A percentile compares a stretch with the other conserved stretches of the same genome.
phyloP scores from a whole-genome alignment of 2,113 vertebrate species.

The Rhagologus leucostigma region DNA sequence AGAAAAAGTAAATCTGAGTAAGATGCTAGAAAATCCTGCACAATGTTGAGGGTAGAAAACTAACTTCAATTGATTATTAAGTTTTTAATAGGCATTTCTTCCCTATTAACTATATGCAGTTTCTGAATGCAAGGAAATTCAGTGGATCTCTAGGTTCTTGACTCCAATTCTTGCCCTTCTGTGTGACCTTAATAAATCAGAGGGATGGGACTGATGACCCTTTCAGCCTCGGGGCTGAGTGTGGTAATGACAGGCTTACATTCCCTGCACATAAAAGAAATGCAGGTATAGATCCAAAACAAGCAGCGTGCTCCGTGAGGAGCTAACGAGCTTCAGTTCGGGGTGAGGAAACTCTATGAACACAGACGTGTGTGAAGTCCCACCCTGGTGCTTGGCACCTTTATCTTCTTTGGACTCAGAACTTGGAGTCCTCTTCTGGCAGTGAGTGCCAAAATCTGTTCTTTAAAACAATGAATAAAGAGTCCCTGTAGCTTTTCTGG shows the following conservation, averaged over 20 bases:
- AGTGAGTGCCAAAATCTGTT: not conserved
- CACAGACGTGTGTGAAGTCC: not conserved
- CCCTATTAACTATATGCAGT: not conserved
- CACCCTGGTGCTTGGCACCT: not conserved
- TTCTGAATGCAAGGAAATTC: not conserved
- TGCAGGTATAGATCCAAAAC: not conserved
- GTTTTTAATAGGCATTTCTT: not conserved
- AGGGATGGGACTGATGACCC: not conserved
- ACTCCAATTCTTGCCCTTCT: not conserved
- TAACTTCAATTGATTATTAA: not conserved
- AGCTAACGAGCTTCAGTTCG: not conserved
- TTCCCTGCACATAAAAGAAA: not conserved
- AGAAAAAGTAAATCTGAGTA: not conserved
- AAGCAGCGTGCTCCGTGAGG: not conserved
- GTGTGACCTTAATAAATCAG: not conserved
- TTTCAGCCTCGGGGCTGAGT: not conserved
- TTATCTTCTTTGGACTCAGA: not conserved
- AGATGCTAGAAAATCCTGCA: not conserved
- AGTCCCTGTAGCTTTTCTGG: not conserved
- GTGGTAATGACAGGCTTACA: not conserved
- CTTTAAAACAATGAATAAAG: constrained; percentile 43
- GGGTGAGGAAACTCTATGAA: not conserved
- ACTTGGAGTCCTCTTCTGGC: not conserved
- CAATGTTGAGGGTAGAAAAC: not conserved
- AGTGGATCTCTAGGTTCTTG: not conserved